Evolutionary conservation across 2,888 invertebrate genomes (phyloP).

Genomic region (Pollenia labialis): DNA sequence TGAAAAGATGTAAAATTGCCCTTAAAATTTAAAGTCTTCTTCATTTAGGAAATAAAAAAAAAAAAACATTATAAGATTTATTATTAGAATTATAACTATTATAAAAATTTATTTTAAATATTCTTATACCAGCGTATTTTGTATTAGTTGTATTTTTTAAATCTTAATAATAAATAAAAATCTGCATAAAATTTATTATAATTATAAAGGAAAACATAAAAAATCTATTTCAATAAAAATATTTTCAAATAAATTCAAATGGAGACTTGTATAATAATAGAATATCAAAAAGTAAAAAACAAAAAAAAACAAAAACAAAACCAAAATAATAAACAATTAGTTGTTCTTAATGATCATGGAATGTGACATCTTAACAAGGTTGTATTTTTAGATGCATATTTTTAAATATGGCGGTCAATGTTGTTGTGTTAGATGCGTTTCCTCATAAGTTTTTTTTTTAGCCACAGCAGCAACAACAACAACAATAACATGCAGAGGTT

Average conservation of each 20-base stretch:
- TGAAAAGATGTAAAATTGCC: too few species aligned
- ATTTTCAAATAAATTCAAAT: conserved; percentile 51
- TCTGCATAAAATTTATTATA: conserved; percentile 61
- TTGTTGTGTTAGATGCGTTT: conserved; percentile 29
- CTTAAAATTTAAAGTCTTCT: too few species aligned
- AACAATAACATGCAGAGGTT: conserved; percentile 28
- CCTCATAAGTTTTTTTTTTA: conserved; percentile 37
- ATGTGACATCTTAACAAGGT: conserved; percentile 62
- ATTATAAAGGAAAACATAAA: conserved; percentile 48
- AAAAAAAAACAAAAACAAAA: conserved; percentile 39
- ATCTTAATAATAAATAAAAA: not conserved
- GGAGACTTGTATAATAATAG: conserved; percentile 42
- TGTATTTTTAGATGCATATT: conserved; percentile 37
- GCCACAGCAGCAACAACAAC: conserved; percentile 26
- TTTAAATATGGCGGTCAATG: conserved; percentile 67
- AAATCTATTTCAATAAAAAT: conserved; percentile 45
- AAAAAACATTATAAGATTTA: not conserved
- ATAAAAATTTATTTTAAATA: conserved; percentile 35
- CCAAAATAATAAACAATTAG: conserved; percentile 55
- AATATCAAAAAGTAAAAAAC: conserved; percentile 36
- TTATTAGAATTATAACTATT: not conserved
- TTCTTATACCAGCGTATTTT: conserved; percentile 25
- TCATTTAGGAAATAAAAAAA: not conserved
- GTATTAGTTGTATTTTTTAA: conserved; percentile 41
- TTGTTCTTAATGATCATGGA: conserved; percentile 64